Conservation (phyloP, 2,888 invertebrate species). For the Drosophila antonietae region DNA sequence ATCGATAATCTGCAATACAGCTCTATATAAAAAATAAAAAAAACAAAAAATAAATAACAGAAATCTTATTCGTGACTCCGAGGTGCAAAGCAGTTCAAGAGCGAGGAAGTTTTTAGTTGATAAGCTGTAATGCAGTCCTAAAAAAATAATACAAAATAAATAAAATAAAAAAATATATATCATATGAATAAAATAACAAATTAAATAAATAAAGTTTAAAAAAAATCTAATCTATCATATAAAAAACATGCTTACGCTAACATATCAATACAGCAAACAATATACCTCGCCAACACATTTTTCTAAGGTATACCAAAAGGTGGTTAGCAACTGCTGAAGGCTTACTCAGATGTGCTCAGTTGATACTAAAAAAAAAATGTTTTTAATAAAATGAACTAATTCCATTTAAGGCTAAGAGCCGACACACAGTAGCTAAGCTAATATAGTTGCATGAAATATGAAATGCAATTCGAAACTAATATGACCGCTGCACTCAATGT, state of each 20-base stretch:
- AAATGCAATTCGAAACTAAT: conserved; percentile 16
- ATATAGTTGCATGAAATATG: neutral
- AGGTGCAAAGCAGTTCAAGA: too few species aligned
- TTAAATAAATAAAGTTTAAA: too few species aligned
- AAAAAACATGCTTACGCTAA: neutral
- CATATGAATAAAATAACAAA: too few species aligned
- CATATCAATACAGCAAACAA: neutral
- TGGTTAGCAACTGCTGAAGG: conserved; percentile 1
- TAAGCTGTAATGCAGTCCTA: too few species aligned
- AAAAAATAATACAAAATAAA: too few species aligned
- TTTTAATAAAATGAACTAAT: conserved; percentile 3
- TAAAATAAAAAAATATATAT: too few species aligned
- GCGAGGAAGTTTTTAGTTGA: too few species aligned
- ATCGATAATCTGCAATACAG: too few species aligned
- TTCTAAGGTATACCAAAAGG: conserved; percentile 6
- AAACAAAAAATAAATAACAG: too few species aligned
- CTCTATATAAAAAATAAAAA: too few species aligned
- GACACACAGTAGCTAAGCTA: neutral
- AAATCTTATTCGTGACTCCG: too few species aligned
- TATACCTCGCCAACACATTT: neutral
- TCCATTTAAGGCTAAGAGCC: conserved; percentile 4
- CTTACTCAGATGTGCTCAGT: conserved; percentile 12
- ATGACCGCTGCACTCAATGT: neutral
- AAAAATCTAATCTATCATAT: neutral
- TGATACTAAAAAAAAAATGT: neutral